Evolutionary conservation across 2,888 invertebrate genomes (phyloP).

Genomic region (Mechanitis mazaeus): DNA sequence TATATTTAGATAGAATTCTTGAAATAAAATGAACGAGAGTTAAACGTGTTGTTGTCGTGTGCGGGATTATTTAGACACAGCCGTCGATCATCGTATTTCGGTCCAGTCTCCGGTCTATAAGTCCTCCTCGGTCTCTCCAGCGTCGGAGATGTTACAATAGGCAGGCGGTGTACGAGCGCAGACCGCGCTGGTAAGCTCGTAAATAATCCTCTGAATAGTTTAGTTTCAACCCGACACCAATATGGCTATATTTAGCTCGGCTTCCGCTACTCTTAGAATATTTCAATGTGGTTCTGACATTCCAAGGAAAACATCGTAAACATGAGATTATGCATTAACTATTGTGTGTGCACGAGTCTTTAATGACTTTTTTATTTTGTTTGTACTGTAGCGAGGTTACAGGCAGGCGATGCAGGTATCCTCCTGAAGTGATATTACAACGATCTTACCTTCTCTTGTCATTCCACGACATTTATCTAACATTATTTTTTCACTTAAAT

Average conservation of each 20-base stretch:
- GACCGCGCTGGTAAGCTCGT: slow-evolving; percentile 28
- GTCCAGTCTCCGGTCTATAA: background rate
- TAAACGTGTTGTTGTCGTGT: slow-evolving; percentile 2
- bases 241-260: slow-evolving; percentile 35
- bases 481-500: too few species aligned
- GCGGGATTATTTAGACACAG: background rate
- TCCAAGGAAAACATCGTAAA: slow-evolving; percentile 27
- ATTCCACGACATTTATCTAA: too few species aligned
- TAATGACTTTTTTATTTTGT: too few species aligned
- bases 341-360: slow-evolving; percentile 1
- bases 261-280: slow-evolving; percentile 33
- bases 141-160: slow-evolving; percentile 19
- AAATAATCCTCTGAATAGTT: slow-evolving; percentile 36
- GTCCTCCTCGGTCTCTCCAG: slow-evolving; percentile 7
- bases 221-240: slow-evolving; percentile 33
- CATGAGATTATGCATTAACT: slow-evolving; percentile 19
- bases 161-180: slow-evolving; percentile 9
- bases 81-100: too few species aligned
- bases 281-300: slow-evolving; percentile 32
- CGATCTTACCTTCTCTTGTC: too few species aligned
- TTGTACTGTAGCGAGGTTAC: too few species aligned
- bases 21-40: slow-evolving; percentile 1
- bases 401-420: too few species aligned
- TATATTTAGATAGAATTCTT: background rate
- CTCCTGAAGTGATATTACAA: too few species aligned